Base-by-base conservation (phyloP, 2,888 invertebrate genomes). In the Lycophotia porphyrea region DNA sequence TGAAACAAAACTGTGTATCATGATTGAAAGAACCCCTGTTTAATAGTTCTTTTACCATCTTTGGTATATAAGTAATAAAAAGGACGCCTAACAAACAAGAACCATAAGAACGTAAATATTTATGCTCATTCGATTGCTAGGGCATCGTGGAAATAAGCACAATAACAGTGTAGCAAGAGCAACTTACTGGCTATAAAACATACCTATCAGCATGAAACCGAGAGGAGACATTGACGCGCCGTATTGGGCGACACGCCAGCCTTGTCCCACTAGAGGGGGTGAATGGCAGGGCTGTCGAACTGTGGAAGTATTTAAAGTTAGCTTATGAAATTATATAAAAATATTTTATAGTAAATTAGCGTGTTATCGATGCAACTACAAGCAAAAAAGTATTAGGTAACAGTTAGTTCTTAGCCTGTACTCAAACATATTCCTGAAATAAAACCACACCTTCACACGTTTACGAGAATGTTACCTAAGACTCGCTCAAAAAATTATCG, bases 241-340 rank as follows among this genome's bases (percentile, higher is more conserved):
- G 88, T 93, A 91, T 93, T 76, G 88, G 92, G 93, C 83, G 88
- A 91, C 92, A 88, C 27, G 90, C 92, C 91, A 93, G 92, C 93
- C 93, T 93, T 93, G 93, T 84, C 90, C 93, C 86, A 92, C 90
- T 91, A 75, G 75, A 81, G 77, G 88, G 90, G 89, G 88, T 89
- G 90, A 85, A 63, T 78, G 74, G 70, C 81, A 91, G 91, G 92
- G 91, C 86, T 92, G 88, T 5, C 42, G 13, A 49, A 52, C 24
- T 31, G 11, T 13, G 5, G 11, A 70, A 42, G 39, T 52, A n/a
- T 49, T 67, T 52, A 2, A 21, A 49, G 24, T 18, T 21, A 4
- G 7, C 18, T 67, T 21, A n/a, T 36, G 39, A 72, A 42, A 49
- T n/a, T 8, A 13, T 24, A 31, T 31, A 39, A 31, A 39, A 21